Percentiles rank a stretch among this genome's conserved stretches.
Conservation (phyloP, 2,113 vertebrate species). For the Seriola quinqueradiata region DNA sequence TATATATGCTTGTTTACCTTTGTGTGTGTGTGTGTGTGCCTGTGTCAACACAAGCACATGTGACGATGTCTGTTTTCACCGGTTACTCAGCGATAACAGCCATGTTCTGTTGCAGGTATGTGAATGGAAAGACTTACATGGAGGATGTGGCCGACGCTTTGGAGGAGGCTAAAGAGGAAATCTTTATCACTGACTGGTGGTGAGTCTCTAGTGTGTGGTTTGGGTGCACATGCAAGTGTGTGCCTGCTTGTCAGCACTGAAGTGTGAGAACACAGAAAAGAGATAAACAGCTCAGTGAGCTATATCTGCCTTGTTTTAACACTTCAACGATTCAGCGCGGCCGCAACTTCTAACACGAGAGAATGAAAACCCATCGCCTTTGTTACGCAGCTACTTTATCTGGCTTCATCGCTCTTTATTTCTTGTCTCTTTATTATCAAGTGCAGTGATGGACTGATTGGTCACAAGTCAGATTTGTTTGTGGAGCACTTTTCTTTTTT, state of each 20-base stretch:
- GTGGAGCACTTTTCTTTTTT: no score
- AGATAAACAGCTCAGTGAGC: neutral
- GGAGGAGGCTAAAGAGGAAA: constrained; percentile 96
- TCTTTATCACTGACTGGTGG: constrained; percentile 99
- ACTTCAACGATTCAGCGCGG: neutral
- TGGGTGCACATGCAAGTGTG: neutral
- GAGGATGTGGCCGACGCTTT: constrained; percentile 95
- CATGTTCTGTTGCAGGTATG: constrained; percentile 87
- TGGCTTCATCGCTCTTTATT: neutral
- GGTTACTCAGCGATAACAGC: neutral
- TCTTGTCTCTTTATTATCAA: neutral
- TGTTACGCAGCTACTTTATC: neutral
- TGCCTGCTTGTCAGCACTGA: neutral
- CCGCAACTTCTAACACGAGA: neutral
- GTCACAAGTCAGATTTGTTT: no score
- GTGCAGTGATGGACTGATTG: no score
- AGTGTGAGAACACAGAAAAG: neutral
- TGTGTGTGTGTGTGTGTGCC: neutral
- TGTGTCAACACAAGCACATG: neutral
- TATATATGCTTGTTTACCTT: neutral
- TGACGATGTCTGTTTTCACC: neutral
- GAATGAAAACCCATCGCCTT: neutral
- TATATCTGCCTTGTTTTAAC: neutral
- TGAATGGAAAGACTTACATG: constrained; percentile 96
- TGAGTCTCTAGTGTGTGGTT: constrained; percentile 74